phyloP scores from a whole-genome alignment of 1,140 invertebrate species.

The Lordiphosa stackelbergi region DNA sequence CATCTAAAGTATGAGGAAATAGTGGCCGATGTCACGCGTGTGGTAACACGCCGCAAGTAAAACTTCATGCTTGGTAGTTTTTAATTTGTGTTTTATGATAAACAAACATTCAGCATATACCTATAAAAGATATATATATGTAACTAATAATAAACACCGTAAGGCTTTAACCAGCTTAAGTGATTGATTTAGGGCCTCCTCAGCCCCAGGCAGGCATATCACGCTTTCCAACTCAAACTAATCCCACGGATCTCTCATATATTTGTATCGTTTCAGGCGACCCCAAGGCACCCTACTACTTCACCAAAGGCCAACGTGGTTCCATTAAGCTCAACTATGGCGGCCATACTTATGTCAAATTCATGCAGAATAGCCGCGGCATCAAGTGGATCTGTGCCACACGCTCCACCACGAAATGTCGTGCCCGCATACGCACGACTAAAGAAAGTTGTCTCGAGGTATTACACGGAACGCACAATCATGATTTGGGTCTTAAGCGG shows the following conservation, averaged over 20 bases:
- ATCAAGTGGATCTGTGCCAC: slow-evolving; percentile 74
- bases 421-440: slow-evolving; percentile 61
- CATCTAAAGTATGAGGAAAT: slow-evolving; percentile 76
- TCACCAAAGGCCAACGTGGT: slow-evolving; percentile 62
- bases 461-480: slow-evolving; percentile 56
- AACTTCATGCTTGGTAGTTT: slow-evolving; percentile 8
- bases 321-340: slow-evolving; percentile 67
- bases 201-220: background rate
- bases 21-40: slow-evolving; percentile 62
- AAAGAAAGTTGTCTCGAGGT: slow-evolving; percentile 52
- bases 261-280: slow-evolving; percentile 34
- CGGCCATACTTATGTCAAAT: slow-evolving; percentile 66
- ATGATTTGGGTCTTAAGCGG: slow-evolving; percentile 16
- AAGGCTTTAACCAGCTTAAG: slow-evolving; percentile 17
- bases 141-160: slow-evolving; percentile 36
- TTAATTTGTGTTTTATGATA: slow-evolving; percentile 21
- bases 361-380: slow-evolving; percentile 67
- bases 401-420: slow-evolving; percentile 68
- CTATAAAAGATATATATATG: slow-evolving; percentile 17
- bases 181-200: background rate
- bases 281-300: slow-evolving; percentile 31
- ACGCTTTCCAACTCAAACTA: background rate
- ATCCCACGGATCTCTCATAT: slow-evolving; percentile 8
- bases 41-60: slow-evolving; percentile 51
- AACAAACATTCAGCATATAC: slow-evolving; percentile 36